These are phyloP conservation scores for Caenorhabditis sp. DNA, from an alignment of 2,888 invertebrate genomes.

Conservation along the genomic window DNA sequence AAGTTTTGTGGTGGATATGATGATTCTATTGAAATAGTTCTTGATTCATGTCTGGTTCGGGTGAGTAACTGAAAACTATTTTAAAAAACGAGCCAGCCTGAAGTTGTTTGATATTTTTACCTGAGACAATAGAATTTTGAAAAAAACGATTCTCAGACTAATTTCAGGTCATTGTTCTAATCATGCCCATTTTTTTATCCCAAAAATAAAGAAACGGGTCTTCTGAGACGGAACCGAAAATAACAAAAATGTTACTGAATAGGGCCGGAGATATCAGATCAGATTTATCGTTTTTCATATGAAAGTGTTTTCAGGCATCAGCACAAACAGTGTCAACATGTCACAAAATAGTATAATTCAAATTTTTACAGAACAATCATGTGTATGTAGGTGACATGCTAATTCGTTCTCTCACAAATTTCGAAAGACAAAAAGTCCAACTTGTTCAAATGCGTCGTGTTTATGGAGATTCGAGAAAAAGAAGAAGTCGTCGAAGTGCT, in stretches of 20 bases:
- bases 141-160: too few relatives aligned
- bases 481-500: constrained; percentile 13
- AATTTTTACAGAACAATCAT: constrained; percentile 43
- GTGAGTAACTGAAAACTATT: constrained; percentile 22
- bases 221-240: too few relatives aligned
- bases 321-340: not conserved
- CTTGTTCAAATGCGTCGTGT: constrained; percentile 36
- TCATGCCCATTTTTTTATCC: too few relatives aligned
- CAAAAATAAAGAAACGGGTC: too few relatives aligned
- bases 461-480: constrained; percentile 21
- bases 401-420: constrained; percentile 47
- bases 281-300: too few relatives aligned
- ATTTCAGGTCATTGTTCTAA: too few relatives aligned
- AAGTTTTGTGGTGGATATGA: constrained; percentile 50
- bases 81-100: too few relatives aligned
- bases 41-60: constrained; percentile 47
- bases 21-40: constrained; percentile 50
- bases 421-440: constrained; percentile 45
- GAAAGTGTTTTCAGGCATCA: too few relatives aligned
- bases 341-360: not conserved
- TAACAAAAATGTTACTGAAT: too few relatives aligned
- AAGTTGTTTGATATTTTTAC: too few relatives aligned
- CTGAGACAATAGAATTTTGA: too few relatives aligned
- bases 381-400: constrained; percentile 50
- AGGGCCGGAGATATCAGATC: too few relatives aligned